Evolutionary conservation across 2,797 vertebrate genomes (phyloP).

Genomic region (Argentina silus): DNA sequence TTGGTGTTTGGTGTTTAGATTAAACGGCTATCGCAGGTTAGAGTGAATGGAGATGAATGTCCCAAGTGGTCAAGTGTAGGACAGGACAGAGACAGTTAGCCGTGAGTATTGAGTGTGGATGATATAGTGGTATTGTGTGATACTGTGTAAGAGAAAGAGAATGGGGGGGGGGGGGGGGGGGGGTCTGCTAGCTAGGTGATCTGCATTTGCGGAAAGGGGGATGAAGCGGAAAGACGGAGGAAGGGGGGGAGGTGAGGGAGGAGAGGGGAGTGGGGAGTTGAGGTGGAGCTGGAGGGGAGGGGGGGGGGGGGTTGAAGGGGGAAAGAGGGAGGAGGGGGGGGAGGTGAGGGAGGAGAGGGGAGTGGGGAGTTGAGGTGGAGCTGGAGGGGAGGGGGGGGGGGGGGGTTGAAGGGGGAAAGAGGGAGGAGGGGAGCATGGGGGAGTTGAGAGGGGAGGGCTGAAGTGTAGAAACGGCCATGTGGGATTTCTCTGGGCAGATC

Average conservation of each 20-base stretch:
- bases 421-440: constrained; percentile 28
- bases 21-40: neutral
- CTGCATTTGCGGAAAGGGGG: neutral
- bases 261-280: too few species aligned
- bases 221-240: too few species aligned
- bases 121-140: too few species aligned
- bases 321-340: constrained; percentile 31
- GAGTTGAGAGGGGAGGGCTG: constrained; percentile 49
- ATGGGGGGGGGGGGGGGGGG: neutral
- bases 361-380: neutral
- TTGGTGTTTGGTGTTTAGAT: too few species aligned
- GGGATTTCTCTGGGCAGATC: constrained; percentile 82
- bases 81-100: too few species aligned
- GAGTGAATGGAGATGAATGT: neutral
- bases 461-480: constrained; percentile 77
- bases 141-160: neutral
- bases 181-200: constrained; percentile 21
- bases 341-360: constrained; percentile 23
- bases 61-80: neutral
- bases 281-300: constrained; percentile 2
- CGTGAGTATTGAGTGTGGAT: too few species aligned
- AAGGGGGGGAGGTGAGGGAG: too few species aligned
- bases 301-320: constrained; percentile 45
- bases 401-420: constrained; percentile 21
- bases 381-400: neutral